Evolutionary conservation across 1,140 invertebrate genomes (phyloP), one percentile per base, ranked within the genome.

Genomic region (Pseudomyrmex pallidus): DNA sequence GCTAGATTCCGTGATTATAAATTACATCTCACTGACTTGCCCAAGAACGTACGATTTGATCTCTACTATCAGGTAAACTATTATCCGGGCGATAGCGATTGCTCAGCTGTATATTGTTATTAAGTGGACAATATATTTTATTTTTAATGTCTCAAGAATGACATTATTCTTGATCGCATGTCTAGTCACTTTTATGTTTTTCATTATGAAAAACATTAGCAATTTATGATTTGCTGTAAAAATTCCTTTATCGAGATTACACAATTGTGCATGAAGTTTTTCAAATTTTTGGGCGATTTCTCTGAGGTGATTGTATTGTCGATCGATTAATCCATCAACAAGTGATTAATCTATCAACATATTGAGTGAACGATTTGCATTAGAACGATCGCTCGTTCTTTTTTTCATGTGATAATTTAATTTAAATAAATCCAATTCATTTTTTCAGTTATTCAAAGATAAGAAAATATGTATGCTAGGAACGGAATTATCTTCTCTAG

Each of bases 401-500:
- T 35, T 35, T 35, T 35, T 5, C 35, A 35, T 35, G 0, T 35
- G 5, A 35, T 35, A 35, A 5, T 35, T 35, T 4, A 7, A 0
- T 44, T n/a, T 54, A 12, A 2, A 25, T 44, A 10, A 0, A 0
- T 74, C 12, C 22, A 0, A 8, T 66, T 17, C 10, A n/a, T 20
- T 54, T 35, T 93, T 94, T 64, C 92, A 97, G 96, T 95, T 97
- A 93, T 95, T 96, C 68, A 94, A 95, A 87, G 95, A 96, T 85
- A 95, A 95, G 86, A 91, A 95, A 82, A 92, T 96, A 85, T 96
- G 96, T 86, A 93, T 96, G 35, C 91, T 97, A 20, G 94, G 95
- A 57, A 90, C 94, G 46, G 97, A 98, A 94, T 95, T 98, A 82
- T 95, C 95, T 61, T 95, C 97, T 91, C 89, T 98, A 85, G 95